Evolutionary conservation across 2,888 invertebrate genomes (phyloP).

Genomic region (Strigamia crassipes): DNA sequence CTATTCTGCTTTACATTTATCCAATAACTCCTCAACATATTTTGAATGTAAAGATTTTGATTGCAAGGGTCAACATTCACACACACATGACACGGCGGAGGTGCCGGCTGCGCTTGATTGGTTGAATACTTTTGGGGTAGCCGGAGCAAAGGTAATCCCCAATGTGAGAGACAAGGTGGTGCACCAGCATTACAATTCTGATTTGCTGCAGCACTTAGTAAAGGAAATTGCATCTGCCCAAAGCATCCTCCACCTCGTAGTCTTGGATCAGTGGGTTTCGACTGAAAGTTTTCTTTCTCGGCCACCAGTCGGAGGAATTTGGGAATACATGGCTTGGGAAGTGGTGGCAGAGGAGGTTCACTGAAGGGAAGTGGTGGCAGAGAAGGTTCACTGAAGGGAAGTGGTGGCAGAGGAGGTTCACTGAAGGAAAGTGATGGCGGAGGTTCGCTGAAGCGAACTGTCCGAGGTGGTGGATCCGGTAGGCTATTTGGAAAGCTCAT

Average conservation of each 20-base stretch:
- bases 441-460: background rate
- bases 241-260: constrained; percentile 10
- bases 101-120: background rate
- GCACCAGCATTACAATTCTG: background rate
- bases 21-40: background rate
- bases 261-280: background rate
- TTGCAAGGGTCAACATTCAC: background rate
- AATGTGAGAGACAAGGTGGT: background rate
- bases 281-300: background rate
- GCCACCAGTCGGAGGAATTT: background rate
- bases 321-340: background rate
- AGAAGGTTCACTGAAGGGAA: too few relatives aligned
- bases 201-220: background rate
- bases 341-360: too few relatives aligned
- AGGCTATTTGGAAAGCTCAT: background rate
- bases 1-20: background rate
- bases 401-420: too few relatives aligned
- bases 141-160: background rate
- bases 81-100: background rate
- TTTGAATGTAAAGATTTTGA: background rate
- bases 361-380: too few relatives aligned
- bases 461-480: background rate
- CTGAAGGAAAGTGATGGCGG: too few relatives aligned
- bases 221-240: background rate
- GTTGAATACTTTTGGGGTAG: background rate